phyloP scores from a whole-genome alignment of 2,113 vertebrate species.

The Quiscalus mexicanus region DNA sequence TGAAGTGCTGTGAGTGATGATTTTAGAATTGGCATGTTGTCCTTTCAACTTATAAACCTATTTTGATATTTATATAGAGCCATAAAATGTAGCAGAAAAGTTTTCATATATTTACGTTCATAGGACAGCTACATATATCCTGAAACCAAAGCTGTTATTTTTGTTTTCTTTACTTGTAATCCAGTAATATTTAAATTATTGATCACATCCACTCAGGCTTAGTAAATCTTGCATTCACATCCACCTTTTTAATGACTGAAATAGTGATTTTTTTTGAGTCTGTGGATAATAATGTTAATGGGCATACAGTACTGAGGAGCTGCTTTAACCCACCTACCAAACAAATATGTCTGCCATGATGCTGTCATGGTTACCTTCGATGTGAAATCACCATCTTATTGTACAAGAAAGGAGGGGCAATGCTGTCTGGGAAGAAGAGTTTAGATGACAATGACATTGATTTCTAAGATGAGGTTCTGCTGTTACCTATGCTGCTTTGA shows the following conservation, averaged over 20 bases:
- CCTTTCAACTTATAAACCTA: slow-evolving; percentile 55
- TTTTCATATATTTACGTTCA: slow-evolving; percentile 66
- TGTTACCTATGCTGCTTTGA: not conserved
- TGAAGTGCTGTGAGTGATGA: not conserved
- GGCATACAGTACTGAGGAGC: not conserved
- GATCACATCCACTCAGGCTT: slow-evolving; percentile 33
- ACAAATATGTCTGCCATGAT: not conserved
- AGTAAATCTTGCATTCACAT: slow-evolving; percentile 33
- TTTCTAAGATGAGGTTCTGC: not conserved
- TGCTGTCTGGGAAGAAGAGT: not conserved
- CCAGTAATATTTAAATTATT: slow-evolving; percentile 62
- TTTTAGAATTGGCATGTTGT: slow-evolving; percentile 9
- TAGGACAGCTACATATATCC: slow-evolving; percentile 40
- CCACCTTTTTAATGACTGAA: slow-evolving; percentile 56
- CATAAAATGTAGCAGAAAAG: slow-evolving; percentile 56
- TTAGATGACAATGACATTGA: not conserved
- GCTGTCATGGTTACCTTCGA: slow-evolving; percentile 23
- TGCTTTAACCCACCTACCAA: not conserved
- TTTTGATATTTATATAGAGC: slow-evolving; percentile 62
- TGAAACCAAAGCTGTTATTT: slow-evolving; percentile 62
- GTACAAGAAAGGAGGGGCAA: not conserved
- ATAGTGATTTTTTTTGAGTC: not conserved
- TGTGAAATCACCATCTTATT: not conserved
- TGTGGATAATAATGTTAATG: not conserved
- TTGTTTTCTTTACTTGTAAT: slow-evolving; percentile 61